These are phyloP conservation scores for Isurus oxyrinchus DNA, from an alignment of 2,113 vertebrate species.

Conservation along the genomic window DNA sequence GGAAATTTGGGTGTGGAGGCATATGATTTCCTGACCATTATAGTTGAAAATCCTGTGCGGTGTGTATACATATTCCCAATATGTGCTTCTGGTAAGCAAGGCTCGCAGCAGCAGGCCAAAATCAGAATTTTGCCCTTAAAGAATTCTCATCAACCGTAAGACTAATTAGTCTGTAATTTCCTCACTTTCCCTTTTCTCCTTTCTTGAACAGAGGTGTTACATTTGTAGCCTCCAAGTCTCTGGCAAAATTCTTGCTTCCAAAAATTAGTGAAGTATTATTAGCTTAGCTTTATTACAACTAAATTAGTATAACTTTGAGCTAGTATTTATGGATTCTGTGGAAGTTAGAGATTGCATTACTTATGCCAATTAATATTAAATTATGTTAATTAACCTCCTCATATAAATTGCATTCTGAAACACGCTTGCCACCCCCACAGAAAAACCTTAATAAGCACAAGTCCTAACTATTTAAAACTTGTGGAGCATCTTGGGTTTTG, in stretches of 20 bases:
- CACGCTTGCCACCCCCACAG: neutral
- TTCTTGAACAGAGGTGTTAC: neutral
- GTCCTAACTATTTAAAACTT: neutral
- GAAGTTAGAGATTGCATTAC: neutral
- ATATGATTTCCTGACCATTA: neutral
- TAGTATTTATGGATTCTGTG: neutral
- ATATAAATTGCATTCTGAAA: neutral
- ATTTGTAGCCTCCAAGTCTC: neutral
- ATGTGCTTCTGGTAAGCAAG: neutral
- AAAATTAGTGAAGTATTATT: neutral
- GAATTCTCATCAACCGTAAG: neutral
- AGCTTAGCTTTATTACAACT: neutral
- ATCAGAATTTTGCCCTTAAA: neutral
- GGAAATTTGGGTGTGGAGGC: neutral
- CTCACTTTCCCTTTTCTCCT: neutral
- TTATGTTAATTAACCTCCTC: slow-evolving; percentile 25
- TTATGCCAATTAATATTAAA: neutral
- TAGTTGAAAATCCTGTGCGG: neutral
- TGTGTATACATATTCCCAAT: neutral
- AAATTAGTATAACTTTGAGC: slow-evolving; percentile 20
- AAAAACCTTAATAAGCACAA: neutral
- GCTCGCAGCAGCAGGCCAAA: neutral
- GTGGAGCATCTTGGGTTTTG: neutral
- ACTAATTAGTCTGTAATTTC: neutral
- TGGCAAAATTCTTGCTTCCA: neutral